Evolutionary conservation across 2,888 invertebrate species (phyloP).

Genomic region (Drosophila neonasuta): DNA sequence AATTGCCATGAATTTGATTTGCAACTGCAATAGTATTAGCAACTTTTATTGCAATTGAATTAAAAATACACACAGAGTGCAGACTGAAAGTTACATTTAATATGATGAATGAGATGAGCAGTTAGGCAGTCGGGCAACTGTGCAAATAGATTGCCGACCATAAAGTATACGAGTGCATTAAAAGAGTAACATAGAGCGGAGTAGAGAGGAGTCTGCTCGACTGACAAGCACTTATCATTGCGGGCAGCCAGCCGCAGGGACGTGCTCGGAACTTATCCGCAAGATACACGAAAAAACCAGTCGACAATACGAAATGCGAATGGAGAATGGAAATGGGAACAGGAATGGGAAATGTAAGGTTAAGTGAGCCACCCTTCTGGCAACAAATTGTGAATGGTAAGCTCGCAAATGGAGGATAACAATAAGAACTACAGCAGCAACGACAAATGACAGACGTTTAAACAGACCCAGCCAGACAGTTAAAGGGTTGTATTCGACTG

Average conservation of each 20-base stretch:
- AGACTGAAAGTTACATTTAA: not conserved
- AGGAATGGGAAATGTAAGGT: slow-evolving; percentile 19
- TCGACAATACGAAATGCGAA: not conserved
- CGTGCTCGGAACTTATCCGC: slow-evolving; percentile 31
- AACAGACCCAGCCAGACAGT: slow-evolving; percentile 20
- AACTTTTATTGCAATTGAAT: slow-evolving; percentile 33
- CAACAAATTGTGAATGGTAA: slow-evolving; percentile 43
- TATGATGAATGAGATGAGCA: not conserved
- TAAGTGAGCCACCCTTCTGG: slow-evolving; percentile 38
- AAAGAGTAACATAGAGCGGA: not conserved
- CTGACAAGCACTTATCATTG: slow-evolving; percentile 65
- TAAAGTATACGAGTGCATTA: slow-evolving; percentile 7
- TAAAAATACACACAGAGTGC: slow-evolving; percentile 21
- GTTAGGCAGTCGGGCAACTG: not conserved
- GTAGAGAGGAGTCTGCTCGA: slow-evolving; percentile 1
- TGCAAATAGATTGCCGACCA: slow-evolving; percentile 1
- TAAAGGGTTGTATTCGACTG: not conserved
- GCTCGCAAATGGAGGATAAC: slow-evolving; percentile 38
- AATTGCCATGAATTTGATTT: slow-evolving; percentile 37
- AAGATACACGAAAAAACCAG: slow-evolving; percentile 34
- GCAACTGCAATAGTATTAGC: not conserved
- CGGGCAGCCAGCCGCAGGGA: slow-evolving; percentile 32
- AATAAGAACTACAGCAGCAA: slow-evolving; percentile 40
- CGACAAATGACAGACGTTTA: slow-evolving; percentile 37
- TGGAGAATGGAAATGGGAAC: not conserved